Evolutionary conservation across 2,797 vertebrate genomes (phyloP), one percentile per base, ranked within the genome.

Genomic region (Pipistrellus nathusii): DNA sequence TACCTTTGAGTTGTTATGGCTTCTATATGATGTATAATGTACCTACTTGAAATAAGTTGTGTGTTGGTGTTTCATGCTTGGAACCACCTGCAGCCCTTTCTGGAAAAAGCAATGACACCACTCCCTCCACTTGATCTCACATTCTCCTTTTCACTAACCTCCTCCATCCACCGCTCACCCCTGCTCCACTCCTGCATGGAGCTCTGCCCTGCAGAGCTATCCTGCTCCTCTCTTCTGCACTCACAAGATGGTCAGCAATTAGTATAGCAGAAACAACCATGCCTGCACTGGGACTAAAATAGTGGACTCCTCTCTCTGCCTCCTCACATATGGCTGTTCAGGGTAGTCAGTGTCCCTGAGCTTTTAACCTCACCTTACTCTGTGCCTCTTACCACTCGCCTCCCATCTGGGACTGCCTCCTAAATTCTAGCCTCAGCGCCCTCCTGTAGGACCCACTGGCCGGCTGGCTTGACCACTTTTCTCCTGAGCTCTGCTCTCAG

Each of bases 401-500:
- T 6, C 18, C 14, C 0, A 2, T 1, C 44, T 1, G 4, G 1
- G 10, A 27, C 32, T 7, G 38, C 2, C 13, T 38, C 44, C 8
- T 44, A 2, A 8, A 44, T 9, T 38, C 46, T 6, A 20, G 41
- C 17, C 62, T 71, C 71, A 69, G 35, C 38, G 55, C 4, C 7
- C 23, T 3, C 13, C 38, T 12, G 44, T 10, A 14, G 20, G 41
- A 23, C 25, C 30, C 23, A 1, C 51, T 11, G 5, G 66, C 9
- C 6, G 0, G 14, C 46, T 0, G 5, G 27, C 53, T n/a, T 44
- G 8, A 68, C 35, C 20, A 21, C 21, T 66, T 41, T 27, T 78
- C 17, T 27, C 1, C 71, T 76, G 53, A 57, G 23, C 9, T 76
- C 48, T 68, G 21, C n/a, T 68, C 77, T 86, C 46, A 23, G 38